Percentiles rank a stretch among this genome's conserved stretches.
These are phyloP conservation scores for Pyrgilauda ruficollis DNA, from an alignment of 2,113 vertebrate genomes.

Conservation along the genomic window DNA sequence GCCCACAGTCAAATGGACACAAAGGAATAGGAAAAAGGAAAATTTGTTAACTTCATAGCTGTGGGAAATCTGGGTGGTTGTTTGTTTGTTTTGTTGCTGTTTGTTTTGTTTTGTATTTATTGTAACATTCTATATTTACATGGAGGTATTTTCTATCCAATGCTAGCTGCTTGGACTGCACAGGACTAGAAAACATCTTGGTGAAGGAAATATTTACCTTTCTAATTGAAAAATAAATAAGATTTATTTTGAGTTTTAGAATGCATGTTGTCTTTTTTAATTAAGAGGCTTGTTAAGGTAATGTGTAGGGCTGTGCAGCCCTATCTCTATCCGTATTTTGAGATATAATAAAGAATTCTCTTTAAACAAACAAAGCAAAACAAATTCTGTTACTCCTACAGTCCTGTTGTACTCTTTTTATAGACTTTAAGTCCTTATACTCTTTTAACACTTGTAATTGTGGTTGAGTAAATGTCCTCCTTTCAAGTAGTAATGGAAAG, in stretches of 20 bases:
- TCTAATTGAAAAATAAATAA: not conserved
- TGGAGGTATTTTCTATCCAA: not conserved
- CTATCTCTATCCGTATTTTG: not conserved
- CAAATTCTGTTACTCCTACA: not conserved
- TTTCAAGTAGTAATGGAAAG: slow-evolving; percentile 43
- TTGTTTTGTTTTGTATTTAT: not conserved
- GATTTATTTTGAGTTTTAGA: not conserved
- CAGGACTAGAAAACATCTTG: not conserved
- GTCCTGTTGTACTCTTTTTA: slow-evolving; percentile 33
- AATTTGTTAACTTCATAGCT: not conserved
- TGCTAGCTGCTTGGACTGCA: not conserved
- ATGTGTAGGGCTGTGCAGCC: not conserved
- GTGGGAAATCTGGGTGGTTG: not conserved
- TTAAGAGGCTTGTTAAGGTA: not conserved
- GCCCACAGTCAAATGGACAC: not conserved
- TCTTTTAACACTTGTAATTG: slow-evolving; percentile 39
- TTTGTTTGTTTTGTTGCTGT: not conserved
- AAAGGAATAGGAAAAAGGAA: not conserved
- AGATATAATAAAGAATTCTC: not conserved
- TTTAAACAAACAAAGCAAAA: not conserved
- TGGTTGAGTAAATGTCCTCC: slow-evolving; percentile 27
- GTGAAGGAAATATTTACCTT: not conserved
- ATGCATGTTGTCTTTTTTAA: not conserved
- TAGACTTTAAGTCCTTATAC: not conserved
- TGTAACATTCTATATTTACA: not conserved